Percentiles rank a stretch among this genome's conserved stretches.
Conservation (phyloP, 2,113 vertebrate species). For the Sceloporus undulatus region DNA sequence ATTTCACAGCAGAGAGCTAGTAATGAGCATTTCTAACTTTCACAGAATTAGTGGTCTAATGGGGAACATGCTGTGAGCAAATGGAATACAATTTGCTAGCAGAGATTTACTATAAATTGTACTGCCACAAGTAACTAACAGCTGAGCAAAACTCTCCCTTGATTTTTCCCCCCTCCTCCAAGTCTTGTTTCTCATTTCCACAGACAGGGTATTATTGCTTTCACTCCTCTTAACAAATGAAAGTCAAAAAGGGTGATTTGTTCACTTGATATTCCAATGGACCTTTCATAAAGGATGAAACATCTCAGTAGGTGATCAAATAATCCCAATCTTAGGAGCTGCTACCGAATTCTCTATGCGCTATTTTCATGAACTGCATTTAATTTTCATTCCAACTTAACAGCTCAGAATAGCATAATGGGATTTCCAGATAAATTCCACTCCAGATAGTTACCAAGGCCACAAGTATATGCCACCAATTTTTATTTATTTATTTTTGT, state of each 20-base stretch:
- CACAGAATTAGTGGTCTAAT: conserved; percentile 65
- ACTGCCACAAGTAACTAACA: conserved; percentile 51
- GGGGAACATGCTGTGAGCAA: conserved; percentile 67
- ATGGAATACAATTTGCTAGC: conserved; percentile 52
- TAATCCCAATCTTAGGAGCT: neutral
- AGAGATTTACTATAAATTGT: conserved; percentile 54
- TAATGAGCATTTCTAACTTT: conserved; percentile 75
- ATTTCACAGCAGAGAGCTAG: conserved; percentile 68
- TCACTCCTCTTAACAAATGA: neutral
- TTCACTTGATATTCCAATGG: neutral
- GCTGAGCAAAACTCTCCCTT: conserved; percentile 52
- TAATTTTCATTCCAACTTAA: neutral
- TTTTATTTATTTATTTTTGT: neutral
- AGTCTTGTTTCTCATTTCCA: conserved; percentile 9
- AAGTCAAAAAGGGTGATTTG: neutral
- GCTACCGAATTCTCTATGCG: neutral
- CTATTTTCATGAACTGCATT: neutral
- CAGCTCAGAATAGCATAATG: neutral
- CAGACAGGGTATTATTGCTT: neutral
- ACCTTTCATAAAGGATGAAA: neutral
- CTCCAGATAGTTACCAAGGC: neutral
- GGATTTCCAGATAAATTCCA: neutral
- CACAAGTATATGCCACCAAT: neutral
- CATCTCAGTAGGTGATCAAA: neutral
- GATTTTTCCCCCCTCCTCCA: neutral